Base-by-base conservation (phyloP, 64 coral and sea anemone species). In the Actinia tenebrosa region DNA sequence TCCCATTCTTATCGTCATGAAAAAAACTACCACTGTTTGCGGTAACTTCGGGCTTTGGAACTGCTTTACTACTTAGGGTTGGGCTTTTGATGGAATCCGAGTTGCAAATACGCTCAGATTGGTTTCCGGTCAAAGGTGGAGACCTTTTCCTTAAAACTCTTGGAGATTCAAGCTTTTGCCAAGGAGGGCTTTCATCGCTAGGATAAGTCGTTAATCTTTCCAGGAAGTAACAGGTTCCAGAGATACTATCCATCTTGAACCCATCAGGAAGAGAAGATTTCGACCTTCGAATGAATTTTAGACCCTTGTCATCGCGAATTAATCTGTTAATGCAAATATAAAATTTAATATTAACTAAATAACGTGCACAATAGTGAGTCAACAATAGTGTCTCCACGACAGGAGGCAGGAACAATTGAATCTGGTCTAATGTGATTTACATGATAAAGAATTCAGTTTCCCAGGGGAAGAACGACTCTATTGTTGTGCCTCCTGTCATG, bases 221-320 rank as follows among this genome's bases (percentile, higher is more conserved):
- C 19, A 85, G 83, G 53, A 85, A 85, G 56, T 85, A 64, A 63
- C 83, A 85, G 6, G 20, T 85, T 56, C 83, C 83, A 43, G 53
- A 64, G 19, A 85, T 43, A 10, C 46, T 59, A 46, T 64, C 79
- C 44, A 81, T 85, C 23, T 64, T 85, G 83, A 85, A 60, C 17
- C 83, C 83, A 45, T 85, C 83, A 53, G 83, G 53, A 58, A 62
- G 83, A 16, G 83, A 26, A 46, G 44, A 22, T 61, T 54, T 59
- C 42, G 83, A 56, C 20, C 83, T 45, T 64, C 27, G 54, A 27
- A 45, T 85, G 58, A 85, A 85, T 17, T 61, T 85, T 22, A 85
- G 53, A 30, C 53, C 83, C 10, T 85, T 85, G 58, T 43, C 44
- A 43, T 85, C 25, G n/a, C 83, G 83, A 22, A 85, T 85, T 59